Percentiles rank a stretch among this genome's conserved stretches.
Conservation (phyloP, 2,113 vertebrate genomes). For the Thomomys bottae region DNA sequence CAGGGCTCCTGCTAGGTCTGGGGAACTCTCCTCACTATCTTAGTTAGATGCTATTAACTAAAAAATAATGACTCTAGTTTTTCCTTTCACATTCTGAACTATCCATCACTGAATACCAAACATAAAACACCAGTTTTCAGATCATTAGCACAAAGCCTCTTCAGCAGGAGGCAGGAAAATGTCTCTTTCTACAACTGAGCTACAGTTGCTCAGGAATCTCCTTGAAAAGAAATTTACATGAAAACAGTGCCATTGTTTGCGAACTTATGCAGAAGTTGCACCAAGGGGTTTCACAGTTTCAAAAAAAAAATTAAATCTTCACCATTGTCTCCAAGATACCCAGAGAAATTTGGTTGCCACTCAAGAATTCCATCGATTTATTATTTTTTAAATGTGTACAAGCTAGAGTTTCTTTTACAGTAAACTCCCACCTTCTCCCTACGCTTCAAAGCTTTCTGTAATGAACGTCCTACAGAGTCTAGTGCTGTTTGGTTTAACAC, state of each 20-base stretch:
- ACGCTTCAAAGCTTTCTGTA: slow-evolving; percentile 70
- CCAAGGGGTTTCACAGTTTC: slow-evolving; percentile 65
- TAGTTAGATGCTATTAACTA: slow-evolving; percentile 56
- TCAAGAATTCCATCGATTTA: slow-evolving; percentile 68
- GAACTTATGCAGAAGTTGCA: slow-evolving; percentile 71
- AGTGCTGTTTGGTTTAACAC: slow-evolving; percentile 73
- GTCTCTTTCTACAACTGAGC: slow-evolving; percentile 48
- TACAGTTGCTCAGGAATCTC: slow-evolving; percentile 49
- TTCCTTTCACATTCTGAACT: slow-evolving; percentile 59
- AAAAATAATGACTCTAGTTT: slow-evolving; percentile 56
- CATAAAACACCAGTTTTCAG: slow-evolving; percentile 64
- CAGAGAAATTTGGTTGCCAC: slow-evolving; percentile 54
- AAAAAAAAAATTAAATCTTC: slow-evolving; percentile 72
- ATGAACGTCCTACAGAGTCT: slow-evolving; percentile 71
- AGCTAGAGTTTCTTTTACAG: slow-evolving; percentile 17
- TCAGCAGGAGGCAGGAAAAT: slow-evolving; percentile 61
- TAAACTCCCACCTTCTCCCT: slow-evolving; percentile 46
- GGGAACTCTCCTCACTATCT: not conserved
- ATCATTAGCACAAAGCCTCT: slow-evolving; percentile 58
- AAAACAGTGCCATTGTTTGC: slow-evolving; percentile 74
- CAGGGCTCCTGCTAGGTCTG: not conserved
- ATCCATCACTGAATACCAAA: slow-evolving; percentile 51
- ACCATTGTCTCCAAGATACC: slow-evolving; percentile 33
- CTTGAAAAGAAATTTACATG: slow-evolving; percentile 71
- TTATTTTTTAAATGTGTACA: not conserved